Percentiles rank a stretch among this genome's conserved stretches.
These are phyloP conservation scores for Lysandra coridon DNA, from an alignment of 2,888 invertebrate genomes.

Conservation along the genomic window DNA sequence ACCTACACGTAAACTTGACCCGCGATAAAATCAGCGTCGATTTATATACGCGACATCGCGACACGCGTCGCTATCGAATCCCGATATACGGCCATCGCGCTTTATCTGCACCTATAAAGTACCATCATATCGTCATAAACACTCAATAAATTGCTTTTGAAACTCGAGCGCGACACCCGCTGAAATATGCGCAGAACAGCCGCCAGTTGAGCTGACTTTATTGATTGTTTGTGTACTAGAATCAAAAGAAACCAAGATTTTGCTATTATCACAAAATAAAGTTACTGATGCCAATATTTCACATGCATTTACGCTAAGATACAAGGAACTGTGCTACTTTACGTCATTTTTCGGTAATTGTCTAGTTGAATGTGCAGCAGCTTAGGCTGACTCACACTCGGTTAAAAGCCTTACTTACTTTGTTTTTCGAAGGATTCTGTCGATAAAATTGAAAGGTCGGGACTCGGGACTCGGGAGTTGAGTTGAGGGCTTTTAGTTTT, in stretches of 20 bases:
- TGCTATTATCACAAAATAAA: neutral
- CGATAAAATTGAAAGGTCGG: too few species aligned
- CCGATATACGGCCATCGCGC: constrained; percentile 69
- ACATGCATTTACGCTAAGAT: too few species aligned
- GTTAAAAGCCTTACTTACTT: too few species aligned
- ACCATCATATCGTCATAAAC: constrained; percentile 22
- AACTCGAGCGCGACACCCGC: neutral
- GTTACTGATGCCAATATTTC: too few species aligned
- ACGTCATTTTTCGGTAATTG: neutral
- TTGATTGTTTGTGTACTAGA: neutral
- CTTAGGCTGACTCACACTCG: too few species aligned
- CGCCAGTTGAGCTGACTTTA: neutral
- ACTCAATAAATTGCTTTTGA: constrained; percentile 22
- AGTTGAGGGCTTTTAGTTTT: too few species aligned
- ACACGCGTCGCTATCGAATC: constrained; percentile 65
- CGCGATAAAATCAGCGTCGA: constrained; percentile 17
- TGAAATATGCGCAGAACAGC: neutral
- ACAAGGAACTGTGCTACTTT: neutral
- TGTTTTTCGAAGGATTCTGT: too few species aligned
- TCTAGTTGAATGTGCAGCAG: too few species aligned
- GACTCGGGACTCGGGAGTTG: too few species aligned
- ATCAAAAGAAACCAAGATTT: neutral
- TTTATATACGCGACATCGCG: constrained; percentile 27
- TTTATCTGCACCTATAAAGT: constrained; percentile 45
- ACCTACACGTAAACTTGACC: constrained; percentile 19